Evolutionary conservation across 2,113 vertebrate species (phyloP), one percentile per base, ranked within the genome.

Genomic region (Xiphophorus hellerii): DNA sequence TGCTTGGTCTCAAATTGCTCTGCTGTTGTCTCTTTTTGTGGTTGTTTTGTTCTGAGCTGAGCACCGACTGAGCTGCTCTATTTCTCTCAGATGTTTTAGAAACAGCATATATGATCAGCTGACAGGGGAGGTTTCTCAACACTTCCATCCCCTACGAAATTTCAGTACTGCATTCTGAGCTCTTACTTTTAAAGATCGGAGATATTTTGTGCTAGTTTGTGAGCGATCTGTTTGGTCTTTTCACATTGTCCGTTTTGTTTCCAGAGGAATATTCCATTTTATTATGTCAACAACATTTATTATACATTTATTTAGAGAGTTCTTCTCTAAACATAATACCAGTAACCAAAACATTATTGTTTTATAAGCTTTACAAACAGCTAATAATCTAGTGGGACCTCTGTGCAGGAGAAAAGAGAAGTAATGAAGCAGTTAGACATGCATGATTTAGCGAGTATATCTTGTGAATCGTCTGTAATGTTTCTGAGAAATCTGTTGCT

Each of bases 151-250:
- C 51, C 48, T 17, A 1, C 61, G 66, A 14, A 70, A 74, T 91
- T 91, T 92, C 90, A 93, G 67, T 91, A 86, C 90, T 91, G 84
- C 88, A 87, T 89, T 91, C 82, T 87, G 39, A 75, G 2, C 5
- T 33, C 10, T 60, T 69, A 13, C 17, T 13, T 13, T 62, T 30
- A 51, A n/a, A 8, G 33, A n/a, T 75, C 5, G 28, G 9, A 39
- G 11, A 1, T 10, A 12, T 63, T 27, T 30, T 5, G 7, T 48
- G 29, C 17, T 1, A 27, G 5, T 65, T 44, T 64, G 14, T 62
- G 12, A 15, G 35, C 44, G 9, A 37, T 10, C 27, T 11, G 42
- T 76, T 62, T 68, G 2, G 33, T 58, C 30, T 54, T 64, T 2
- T 30, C 13, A 5, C 7, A 11, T n/a, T 68, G 35, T 68, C 62